phyloP scores from a whole-genome alignment of 2,888 invertebrate species.

The Spodoptera picta region DNA sequence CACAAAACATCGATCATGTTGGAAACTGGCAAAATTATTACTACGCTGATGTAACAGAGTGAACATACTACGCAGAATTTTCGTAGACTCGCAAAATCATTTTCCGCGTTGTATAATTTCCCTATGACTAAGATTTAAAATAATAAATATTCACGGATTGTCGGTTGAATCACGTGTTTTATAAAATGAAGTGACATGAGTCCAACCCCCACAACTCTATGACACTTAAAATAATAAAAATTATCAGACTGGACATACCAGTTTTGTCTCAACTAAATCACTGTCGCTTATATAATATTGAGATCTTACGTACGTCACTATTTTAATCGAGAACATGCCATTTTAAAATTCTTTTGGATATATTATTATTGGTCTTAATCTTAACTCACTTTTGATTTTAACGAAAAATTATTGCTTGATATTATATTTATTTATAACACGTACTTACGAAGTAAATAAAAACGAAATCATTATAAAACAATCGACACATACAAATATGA shows the following conservation, averaged over 20 bases:
- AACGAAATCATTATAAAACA: conserved; percentile 23
- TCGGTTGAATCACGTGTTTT: conserved; percentile 31
- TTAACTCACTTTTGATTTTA: conserved; percentile 1
- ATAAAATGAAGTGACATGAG: conserved; percentile 42
- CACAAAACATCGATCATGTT: conserved; percentile 23
- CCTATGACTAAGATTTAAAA: conserved; percentile 30
- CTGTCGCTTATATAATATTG: conserved; percentile 12
- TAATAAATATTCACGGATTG: conserved; percentile 30
- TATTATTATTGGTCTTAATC: neutral
- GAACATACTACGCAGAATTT: conserved; percentile 14
- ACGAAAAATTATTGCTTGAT: conserved; percentile 2
- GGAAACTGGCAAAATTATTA: conserved; percentile 23
- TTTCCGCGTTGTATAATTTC: conserved; percentile 33
- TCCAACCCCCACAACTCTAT: conserved; percentile 22
- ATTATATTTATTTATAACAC: conserved; percentile 30
- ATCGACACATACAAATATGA: conserved; percentile 33
- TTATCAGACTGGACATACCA: conserved; percentile 18
- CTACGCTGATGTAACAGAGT: conserved; percentile 23
- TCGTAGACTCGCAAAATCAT: conserved; percentile 21
- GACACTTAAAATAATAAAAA: conserved; percentile 19
- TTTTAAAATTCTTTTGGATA: too few relatives aligned
- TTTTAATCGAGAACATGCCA: too few relatives aligned
- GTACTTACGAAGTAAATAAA: conserved; percentile 28
- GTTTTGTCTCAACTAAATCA: conserved; percentile 16
- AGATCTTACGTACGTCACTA: neutral